phyloP scores from a whole-genome alignment of 2,888 invertebrate genomes.

The Eugnorisma glareosa region DNA sequence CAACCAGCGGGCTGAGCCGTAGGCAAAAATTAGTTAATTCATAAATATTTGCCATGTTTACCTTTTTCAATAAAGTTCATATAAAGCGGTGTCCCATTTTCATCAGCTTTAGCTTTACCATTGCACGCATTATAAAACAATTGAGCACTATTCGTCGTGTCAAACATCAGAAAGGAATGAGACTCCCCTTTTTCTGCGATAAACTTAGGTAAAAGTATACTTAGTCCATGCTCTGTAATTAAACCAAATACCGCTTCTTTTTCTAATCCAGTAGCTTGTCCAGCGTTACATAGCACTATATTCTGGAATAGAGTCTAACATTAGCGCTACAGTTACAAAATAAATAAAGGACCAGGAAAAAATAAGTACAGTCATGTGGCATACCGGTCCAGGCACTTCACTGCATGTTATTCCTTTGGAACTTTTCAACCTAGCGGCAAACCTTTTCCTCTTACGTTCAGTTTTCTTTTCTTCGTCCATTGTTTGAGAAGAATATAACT shows the following conservation, averaged over 20 bases:
- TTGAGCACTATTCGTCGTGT: constrained; percentile 86
- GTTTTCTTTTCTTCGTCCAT: constrained; percentile 81
- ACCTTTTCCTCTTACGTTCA: constrained; percentile 82
- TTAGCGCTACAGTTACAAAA: constrained; percentile 4
- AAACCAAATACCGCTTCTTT: constrained; percentile 92
- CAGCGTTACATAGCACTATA: constrained; percentile 95
- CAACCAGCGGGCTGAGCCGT: not conserved
- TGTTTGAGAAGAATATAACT: not conserved
- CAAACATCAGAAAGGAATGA: constrained; percentile 94
- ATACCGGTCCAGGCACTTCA: constrained; percentile 76
- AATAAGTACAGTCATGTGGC: constrained; percentile 43
- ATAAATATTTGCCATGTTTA: constrained; percentile 75
- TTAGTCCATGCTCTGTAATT: constrained; percentile 87
- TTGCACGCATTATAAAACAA: constrained; percentile 91
- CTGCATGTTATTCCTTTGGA: constrained; percentile 80
- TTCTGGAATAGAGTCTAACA: constrained; percentile 87
- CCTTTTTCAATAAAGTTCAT: constrained; percentile 92
- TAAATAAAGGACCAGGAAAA: not conserved
- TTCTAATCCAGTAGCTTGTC: constrained; percentile 94
- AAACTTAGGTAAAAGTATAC: constrained; percentile 91
- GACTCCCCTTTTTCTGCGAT: constrained; percentile 95
- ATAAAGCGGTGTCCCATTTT: constrained; percentile 92
- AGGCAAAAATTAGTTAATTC: not conserved
- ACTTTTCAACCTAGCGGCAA: constrained; percentile 81
- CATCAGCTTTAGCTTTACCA: constrained; percentile 90